These are phyloP conservation scores for Todus mexicanus DNA, from an alignment of 2,797 vertebrate genomes.

Conservation along the genomic window DNA sequence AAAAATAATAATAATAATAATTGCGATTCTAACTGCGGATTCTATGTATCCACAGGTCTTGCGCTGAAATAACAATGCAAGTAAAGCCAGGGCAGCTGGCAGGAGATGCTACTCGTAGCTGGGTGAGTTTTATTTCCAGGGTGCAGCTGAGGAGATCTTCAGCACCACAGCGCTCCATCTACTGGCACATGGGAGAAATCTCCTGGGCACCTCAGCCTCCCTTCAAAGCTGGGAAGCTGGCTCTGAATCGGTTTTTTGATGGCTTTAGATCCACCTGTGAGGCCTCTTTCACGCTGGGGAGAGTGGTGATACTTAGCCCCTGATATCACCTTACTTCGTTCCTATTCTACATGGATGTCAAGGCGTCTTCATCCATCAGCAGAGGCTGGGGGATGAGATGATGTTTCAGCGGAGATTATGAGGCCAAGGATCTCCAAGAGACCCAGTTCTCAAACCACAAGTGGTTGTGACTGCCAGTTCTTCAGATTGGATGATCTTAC, in stretches of 20 bases:
- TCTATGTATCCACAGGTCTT: background rate
- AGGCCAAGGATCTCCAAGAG: background rate
- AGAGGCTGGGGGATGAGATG: background rate
- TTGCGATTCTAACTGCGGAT: background rate
- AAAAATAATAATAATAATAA: background rate
- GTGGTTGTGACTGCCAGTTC: background rate
- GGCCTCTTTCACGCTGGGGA: background rate
- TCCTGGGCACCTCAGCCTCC: background rate
- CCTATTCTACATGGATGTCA: background rate
- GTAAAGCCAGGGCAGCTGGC: background rate
- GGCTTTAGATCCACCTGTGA: background rate
- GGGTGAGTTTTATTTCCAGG: background rate
- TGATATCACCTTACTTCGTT: constrained; percentile 11
- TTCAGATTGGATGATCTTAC: no score
- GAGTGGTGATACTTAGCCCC: background rate
- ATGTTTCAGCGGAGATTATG: background rate
- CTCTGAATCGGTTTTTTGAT: rapidly evolving
- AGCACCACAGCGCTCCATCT: constrained; percentile 31
- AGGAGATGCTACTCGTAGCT: background rate
- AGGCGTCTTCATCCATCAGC: background rate
- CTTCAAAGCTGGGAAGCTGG: background rate
- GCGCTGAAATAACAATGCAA: background rate
- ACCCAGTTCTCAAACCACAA: background rate
- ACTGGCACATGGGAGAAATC: background rate
- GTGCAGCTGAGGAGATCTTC: no score